Percentiles rank a stretch among this genome's conserved stretches.
These are phyloP conservation scores for Sinhomidia bicolor DNA, from an alignment of 2,888 invertebrate genomes.

Conservation along the genomic window DNA sequence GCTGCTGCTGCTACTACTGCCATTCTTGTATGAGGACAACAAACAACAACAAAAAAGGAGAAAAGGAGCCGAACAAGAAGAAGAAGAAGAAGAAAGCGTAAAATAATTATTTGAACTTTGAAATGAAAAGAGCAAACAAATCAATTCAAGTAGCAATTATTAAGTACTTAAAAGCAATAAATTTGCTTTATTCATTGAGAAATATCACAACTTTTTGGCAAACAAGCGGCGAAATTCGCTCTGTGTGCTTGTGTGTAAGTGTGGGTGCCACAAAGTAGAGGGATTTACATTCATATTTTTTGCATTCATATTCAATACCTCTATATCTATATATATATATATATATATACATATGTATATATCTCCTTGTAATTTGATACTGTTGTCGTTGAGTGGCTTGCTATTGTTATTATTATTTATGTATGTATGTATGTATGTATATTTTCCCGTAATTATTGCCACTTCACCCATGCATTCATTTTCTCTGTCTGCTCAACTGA, in stretches of 20 bases:
- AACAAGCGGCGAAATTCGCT: neutral
- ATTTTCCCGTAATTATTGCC: conserved; percentile 17
- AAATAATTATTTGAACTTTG: conserved; percentile 18
- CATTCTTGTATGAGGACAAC: no score
- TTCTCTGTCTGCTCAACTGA: neutral
- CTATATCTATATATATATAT: neutral
- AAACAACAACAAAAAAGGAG: no score
- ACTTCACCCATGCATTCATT: neutral
- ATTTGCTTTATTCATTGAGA: conserved; percentile 25
- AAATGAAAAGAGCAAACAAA: conserved; percentile 2
- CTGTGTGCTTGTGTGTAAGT: neutral
- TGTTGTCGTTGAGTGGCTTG: no score
- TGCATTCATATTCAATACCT: no score
- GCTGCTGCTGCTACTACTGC: no score
- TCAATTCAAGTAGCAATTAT: conserved; percentile 19
- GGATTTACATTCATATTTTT: no score
- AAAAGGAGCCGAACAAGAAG: neutral
- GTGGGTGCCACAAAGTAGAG: no score
- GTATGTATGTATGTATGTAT: no score
- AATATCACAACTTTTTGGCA: conserved; percentile 7
- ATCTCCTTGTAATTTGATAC: no score
- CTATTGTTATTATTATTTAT: no score
- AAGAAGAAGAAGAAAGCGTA: neutral
- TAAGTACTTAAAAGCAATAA: conserved; percentile 29
- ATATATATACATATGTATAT: no score